phyloP scores from a whole-genome alignment of 2,797 vertebrate species.

The Gallinago nigripennis region DNA sequence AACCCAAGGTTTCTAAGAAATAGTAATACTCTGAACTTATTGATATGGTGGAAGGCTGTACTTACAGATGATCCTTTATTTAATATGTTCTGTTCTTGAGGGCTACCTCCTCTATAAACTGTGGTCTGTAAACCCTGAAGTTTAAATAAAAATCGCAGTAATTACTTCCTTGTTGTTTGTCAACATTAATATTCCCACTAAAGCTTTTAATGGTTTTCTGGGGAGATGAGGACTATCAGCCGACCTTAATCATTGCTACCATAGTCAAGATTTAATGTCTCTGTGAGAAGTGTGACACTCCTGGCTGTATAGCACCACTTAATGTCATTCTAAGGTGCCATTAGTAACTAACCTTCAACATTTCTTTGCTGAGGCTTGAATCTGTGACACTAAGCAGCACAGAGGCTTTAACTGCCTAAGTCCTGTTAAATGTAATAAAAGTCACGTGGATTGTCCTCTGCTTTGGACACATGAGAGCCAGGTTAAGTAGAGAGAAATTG shows the following conservation, averaged over 20 bases:
- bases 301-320: constrained; percentile 6
- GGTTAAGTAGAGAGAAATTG: not conserved
- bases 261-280: constrained; percentile 12
- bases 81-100: constrained; percentile 17
- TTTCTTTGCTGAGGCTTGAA: not conserved
- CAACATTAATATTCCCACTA: not conserved
- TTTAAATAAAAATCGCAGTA: not conserved
- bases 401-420: not conserved
- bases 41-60: constrained; percentile 51
- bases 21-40: constrained; percentile 50
- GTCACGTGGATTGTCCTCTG: not conserved
- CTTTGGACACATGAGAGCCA: not conserved
- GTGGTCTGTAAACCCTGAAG: not conserved
- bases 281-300: not conserved
- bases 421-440: not conserved
- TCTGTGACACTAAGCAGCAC: not conserved
- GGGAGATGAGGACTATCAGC: constrained; percentile 27
- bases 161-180: not conserved
- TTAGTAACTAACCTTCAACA: constrained; percentile 37
- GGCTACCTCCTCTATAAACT: not conserved
- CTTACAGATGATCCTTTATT: constrained; percentile 66
- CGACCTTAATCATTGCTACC: constrained; percentile 1
- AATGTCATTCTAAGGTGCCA: constrained; percentile 54
- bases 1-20: constrained; percentile 72
- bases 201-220: not conserved